phyloP scores from a whole-genome alignment of 2,797 vertebrate genomes.

The Octomys mimax region DNA sequence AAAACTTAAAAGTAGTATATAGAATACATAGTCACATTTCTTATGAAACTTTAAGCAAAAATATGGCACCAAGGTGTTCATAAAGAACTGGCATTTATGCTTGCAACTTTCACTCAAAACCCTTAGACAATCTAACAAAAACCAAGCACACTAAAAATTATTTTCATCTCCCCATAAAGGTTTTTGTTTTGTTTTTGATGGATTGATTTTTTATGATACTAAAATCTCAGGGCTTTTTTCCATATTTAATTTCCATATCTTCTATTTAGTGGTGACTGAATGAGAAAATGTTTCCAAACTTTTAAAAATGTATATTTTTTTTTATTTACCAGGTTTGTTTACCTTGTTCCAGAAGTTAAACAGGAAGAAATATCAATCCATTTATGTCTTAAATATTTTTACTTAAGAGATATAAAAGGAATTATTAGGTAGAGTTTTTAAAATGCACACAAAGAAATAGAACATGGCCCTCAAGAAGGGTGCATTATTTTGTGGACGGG shows the following conservation, averaged over 20 bases:
- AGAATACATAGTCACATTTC: neutral
- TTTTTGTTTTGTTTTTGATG: neutral
- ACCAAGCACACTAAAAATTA: neutral
- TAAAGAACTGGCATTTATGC: neutral
- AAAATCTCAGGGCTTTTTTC: neutral
- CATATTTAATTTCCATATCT: neutral
- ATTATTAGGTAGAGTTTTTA: neutral
- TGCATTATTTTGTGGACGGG: neutral
- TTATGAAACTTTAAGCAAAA: neutral
- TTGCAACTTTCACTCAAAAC: neutral
- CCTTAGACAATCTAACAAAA: slow-evolving; percentile 21
- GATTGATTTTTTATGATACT: neutral
- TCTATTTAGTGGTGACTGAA: neutral
- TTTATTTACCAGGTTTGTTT: neutral
- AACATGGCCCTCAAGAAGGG: neutral
- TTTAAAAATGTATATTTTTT: neutral
- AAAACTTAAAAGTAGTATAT: neutral
- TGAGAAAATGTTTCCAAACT: slow-evolving; percentile 7
- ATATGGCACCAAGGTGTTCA: neutral
- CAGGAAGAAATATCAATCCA: neutral
- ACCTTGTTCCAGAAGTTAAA: neutral
- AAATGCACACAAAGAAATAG: neutral
- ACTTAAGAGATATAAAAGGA: neutral
- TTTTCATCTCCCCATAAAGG: neutral
- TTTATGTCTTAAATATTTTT: neutral